Base-by-base conservation (phyloP, 92 coral and sea anemone species). In the Epizoanthus rinbou region DNA sequence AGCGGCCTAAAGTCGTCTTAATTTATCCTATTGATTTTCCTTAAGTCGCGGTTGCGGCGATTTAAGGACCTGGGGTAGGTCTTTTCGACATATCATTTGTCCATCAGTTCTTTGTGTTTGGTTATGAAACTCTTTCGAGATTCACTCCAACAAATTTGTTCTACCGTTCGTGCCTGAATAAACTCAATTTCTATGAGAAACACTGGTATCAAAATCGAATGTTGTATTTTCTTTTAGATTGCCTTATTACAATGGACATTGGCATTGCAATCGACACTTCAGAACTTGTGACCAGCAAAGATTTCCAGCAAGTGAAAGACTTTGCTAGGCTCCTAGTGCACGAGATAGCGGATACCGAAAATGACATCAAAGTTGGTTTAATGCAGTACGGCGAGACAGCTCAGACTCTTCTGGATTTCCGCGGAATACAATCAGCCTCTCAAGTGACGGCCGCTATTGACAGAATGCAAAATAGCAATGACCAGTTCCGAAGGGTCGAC, bases 191-290 rank as follows among this genome's bases (percentile, higher is more conserved):
- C 1, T 50, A 13, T 10, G 2, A 50, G 54, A 10, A 50, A 11
- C 14, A 50, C 54, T 50, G 14, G 54, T 50, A 10, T 6, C 69
- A 18, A 47, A 24, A 15, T 85, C 7, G 11, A 65, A 17, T 75
- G 23, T 10, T 58, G 19, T 10, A 22, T 14, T 41, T 70, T 39
- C 18, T 78, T 78, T 22, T 74, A 88, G 91, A 85, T 80, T 88
- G 91, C 71, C 76, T 85, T 37, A 87, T 88, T 54, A 85, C 91
- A 31, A 88, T 88, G 91, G 91, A 88, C 56, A 79, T 88, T 58
- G 91, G 86, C 43, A 85, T 88, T 17, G 83, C 85, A 23, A 73
- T 88, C 28, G 91, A 88, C 66, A 64, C 64, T 16, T 85, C 91
- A 9, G 79, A 84, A 45, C 28, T 66, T 13, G 80, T 85, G 31